These are phyloP conservation scores for Tetheella fluctuosa DNA, from an alignment of 2,888 invertebrate genomes.

Conservation along the genomic window DNA sequence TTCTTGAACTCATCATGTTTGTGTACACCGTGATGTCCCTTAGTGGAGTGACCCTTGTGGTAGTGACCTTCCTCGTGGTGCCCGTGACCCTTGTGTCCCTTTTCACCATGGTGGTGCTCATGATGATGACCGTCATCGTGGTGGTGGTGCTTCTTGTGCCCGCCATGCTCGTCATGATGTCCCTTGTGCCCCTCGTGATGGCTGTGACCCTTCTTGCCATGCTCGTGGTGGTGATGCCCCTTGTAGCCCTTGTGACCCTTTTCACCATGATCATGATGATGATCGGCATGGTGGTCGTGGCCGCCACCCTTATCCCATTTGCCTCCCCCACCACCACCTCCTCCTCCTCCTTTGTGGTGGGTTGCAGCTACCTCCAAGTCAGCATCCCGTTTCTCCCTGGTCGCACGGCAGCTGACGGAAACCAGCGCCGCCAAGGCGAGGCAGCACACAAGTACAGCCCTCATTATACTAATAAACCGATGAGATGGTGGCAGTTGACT, in stretches of 20 bases:
- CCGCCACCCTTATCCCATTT: constrained; percentile 86
- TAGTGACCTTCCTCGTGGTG: constrained; percentile 86
- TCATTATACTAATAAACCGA: constrained; percentile 68
- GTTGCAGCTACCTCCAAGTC: constrained; percentile 83
- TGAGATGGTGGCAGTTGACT: constrained; percentile 63
- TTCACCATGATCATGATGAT: constrained; percentile 87
- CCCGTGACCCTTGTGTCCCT: constrained; percentile 85
- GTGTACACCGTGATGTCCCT: constrained; percentile 93
- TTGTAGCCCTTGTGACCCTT: constrained; percentile 90
- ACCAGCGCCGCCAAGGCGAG: constrained; percentile 80
- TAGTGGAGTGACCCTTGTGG: constrained; percentile 93
- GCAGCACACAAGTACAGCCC: constrained; percentile 66
- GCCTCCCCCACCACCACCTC: constrained; percentile 58
- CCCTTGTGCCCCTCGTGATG: constrained; percentile 87
- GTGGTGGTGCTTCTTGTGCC: constrained; percentile 87
- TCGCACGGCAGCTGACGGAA: constrained; percentile 79
- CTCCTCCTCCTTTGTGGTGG: constrained; percentile 44
- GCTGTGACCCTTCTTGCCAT: constrained; percentile 89
- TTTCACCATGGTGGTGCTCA: constrained; percentile 86
- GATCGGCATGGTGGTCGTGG: constrained; percentile 86
- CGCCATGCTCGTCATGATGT: constrained; percentile 85
- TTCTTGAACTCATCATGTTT: constrained; percentile 94
- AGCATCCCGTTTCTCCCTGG: constrained; percentile 74
- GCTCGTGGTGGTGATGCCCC: constrained; percentile 85
- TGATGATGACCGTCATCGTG: constrained; percentile 87